phyloP scores from a whole-genome alignment of 1,140 invertebrate species.

The Laupala kohalensis region DNA sequence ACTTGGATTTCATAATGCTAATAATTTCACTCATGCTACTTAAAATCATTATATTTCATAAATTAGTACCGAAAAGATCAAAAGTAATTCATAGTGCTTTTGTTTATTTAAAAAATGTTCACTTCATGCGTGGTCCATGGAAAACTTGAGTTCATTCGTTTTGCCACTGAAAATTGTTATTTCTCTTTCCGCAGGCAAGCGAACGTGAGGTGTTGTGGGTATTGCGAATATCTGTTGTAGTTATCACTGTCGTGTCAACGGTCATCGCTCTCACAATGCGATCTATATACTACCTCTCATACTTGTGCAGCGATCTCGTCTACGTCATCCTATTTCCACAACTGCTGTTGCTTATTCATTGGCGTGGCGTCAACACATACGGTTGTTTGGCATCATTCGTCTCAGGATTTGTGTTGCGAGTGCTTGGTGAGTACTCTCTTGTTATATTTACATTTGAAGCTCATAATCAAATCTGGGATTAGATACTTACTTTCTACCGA shows the following conservation, averaged over 20 bases:
- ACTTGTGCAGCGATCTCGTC: slow-evolving; percentile 60
- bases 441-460: no score
- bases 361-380: slow-evolving; percentile 58
- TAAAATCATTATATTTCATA: no score
- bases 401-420: slow-evolving; percentile 47
- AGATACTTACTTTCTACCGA: no score
- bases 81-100: no score
- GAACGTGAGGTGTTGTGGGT: slow-evolving; percentile 63
- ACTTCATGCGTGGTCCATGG: no score
- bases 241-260: slow-evolving; percentile 53
- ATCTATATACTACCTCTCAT: slow-evolving; percentile 69
- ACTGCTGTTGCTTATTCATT: slow-evolving; percentile 62
- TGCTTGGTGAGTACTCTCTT: slow-evolving; percentile 44
- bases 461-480: no score
- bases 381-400: slow-evolving; percentile 55
- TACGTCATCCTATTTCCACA: slow-evolving; percentile 75
- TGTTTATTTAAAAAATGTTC: no score
- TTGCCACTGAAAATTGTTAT: no score
- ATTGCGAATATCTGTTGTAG: slow-evolving; percentile 52
- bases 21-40: no score
- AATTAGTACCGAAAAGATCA: no score
- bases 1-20: no score
- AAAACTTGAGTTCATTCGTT: no score
- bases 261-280: slow-evolving; percentile 56
- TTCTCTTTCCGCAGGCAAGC: slow-evolving; percentile 43